Conservation (phyloP, 1,140 invertebrate genomes). For the Globodera rostochiensis region DNA sequence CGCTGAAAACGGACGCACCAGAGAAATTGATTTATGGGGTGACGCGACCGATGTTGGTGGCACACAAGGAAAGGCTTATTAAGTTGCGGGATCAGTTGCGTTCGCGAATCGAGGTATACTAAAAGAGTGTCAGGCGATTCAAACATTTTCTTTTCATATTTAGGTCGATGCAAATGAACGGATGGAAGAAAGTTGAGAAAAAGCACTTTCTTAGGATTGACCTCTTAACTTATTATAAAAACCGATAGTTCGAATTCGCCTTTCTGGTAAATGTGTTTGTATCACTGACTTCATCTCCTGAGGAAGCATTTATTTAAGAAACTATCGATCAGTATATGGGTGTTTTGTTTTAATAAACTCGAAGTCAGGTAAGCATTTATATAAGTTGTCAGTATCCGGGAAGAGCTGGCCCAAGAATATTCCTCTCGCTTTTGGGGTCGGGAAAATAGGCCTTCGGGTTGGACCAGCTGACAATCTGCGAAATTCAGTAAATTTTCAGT, state of each 20-base stretch:
- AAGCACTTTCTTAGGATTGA: no score
- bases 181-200: no score
- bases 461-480: conserved; percentile 43
- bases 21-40: not conserved
- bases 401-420: conserved; percentile 29
- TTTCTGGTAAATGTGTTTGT: no score
- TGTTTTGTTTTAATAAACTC: not conserved
- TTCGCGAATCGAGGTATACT: not conserved
- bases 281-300: no score
- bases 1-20: not conserved
- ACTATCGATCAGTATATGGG: no score
- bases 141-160: no score
- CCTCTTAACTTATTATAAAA: no score
- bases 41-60: not conserved
- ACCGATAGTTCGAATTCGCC: no score
- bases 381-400: not conserved
- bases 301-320: no score
- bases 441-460: conserved; percentile 43
- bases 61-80: not conserved
- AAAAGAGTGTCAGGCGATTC: no score
- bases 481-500: conserved; percentile 11
- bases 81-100: not conserved
- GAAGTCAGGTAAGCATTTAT: not conserved
- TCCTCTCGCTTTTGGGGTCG: conserved; percentile 36
- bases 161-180: no score